These are phyloP conservation scores for Coendou prehensilis DNA, from an alignment of 2,797 vertebrate genomes.

Conservation along the genomic window DNA sequence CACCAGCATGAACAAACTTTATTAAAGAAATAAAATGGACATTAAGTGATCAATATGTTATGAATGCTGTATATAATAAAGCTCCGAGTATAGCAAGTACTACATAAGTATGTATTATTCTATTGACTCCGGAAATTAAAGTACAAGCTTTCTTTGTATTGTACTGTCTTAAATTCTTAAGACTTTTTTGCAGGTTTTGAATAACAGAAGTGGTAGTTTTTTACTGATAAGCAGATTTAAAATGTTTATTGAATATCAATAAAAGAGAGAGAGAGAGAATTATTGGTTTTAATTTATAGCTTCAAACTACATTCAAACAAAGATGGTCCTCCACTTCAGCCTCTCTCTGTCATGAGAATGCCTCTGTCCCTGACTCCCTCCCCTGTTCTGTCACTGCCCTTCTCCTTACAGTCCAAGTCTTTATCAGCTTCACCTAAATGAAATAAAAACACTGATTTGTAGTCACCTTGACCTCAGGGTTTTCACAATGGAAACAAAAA, in stretches of 20 bases:
- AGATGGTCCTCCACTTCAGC: background rate
- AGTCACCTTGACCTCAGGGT: background rate
- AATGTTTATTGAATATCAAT: background rate
- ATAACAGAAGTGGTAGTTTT: background rate
- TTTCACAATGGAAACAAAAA: slow-evolving; percentile 19
- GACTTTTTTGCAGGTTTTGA: background rate
- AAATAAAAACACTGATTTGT: slow-evolving; percentile 38
- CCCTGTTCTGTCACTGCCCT: background rate
- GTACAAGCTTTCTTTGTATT: background rate
- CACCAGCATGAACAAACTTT: background rate
- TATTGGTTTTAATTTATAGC: background rate
- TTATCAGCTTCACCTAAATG: background rate
- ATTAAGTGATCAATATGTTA: slow-evolving; percentile 15
- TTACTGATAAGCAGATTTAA: background rate
- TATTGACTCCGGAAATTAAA: slow-evolving; percentile 26
- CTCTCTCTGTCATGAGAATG: background rate
- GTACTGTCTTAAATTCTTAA: background rate
- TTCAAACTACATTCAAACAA: background rate
- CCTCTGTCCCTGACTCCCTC: background rate
- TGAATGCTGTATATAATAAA: background rate
- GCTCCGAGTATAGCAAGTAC: background rate
- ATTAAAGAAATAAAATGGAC: slow-evolving; percentile 22
- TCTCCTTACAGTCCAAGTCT: background rate
- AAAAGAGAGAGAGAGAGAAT: background rate
- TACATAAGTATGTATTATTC: background rate